Percentiles rank a stretch among this genome's conserved stretches.
Evolutionary conservation across 2,113 vertebrate genomes (phyloP).

Genomic region (Tychaedon coryphoeus): DNA sequence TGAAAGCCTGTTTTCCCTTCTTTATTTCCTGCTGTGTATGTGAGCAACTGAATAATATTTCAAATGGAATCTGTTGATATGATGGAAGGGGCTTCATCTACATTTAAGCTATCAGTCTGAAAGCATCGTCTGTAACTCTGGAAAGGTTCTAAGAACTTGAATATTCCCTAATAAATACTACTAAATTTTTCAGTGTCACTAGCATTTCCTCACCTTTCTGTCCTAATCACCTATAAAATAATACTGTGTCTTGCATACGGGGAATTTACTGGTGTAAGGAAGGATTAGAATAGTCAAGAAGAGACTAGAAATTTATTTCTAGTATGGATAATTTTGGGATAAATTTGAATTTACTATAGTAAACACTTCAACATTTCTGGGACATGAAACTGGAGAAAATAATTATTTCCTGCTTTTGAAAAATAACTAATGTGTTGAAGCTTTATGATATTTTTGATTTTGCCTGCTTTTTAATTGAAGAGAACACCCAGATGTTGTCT

Average conservation of each 20-base stretch:
- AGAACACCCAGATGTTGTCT: not conserved
- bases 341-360: not conserved
- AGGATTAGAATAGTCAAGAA: not conserved
- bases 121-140: not conserved
- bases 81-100: not conserved
- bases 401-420: not conserved
- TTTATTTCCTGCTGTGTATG: slow-evolving; percentile 65
- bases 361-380: not conserved
- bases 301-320: not conserved
- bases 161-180: not conserved
- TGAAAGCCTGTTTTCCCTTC: slow-evolving; percentile 32
- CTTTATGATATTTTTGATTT: not conserved
- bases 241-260: not conserved
- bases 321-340: not conserved
- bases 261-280: not conserved
- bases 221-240: not conserved
- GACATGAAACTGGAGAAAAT: not conserved
- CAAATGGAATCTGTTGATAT: slow-evolving; percentile 47
- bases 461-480: not conserved
- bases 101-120: not conserved
- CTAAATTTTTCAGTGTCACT: not conserved
- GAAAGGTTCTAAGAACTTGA: slow-evolving; percentile 21
- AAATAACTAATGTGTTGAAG: not conserved
- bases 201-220: not conserved
- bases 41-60: slow-evolving; percentile 57